Conservation (phyloP, 1,140 invertebrate genomes). For the Arion vulgaris region DNA sequence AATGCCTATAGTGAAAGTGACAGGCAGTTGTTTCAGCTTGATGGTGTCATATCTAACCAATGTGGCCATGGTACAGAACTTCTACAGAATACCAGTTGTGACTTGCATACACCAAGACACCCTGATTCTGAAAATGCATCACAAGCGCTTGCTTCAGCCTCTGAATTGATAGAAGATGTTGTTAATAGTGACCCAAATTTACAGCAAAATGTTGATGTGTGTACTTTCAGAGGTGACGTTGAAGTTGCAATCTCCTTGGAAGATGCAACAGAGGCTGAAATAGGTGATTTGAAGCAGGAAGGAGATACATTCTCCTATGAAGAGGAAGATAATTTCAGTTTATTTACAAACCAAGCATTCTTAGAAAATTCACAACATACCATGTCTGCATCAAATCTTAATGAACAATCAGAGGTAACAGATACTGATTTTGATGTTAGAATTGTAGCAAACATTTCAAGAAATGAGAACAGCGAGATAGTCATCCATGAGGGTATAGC, state of each 20-base stretch:
- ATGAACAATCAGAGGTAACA: background rate
- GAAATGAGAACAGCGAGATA: background rate
- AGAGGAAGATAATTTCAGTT: slow-evolving; percentile 18
- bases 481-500: background rate
- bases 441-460: background rate
- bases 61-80: background rate
- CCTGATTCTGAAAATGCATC: background rate
- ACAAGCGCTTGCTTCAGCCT: background rate
- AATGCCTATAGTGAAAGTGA: slow-evolving; percentile 27
- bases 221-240: slow-evolving; percentile 37
- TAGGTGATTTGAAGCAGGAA: slow-evolving; percentile 1
- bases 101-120: background rate
- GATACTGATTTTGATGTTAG: background rate
- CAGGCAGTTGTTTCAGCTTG: background rate
- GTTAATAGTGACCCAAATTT: background rate
- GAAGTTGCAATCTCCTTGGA: slow-evolving; percentile 19
- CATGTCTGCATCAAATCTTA: background rate
- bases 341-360: background rate
- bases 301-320: background rate
- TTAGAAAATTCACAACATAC: background rate
- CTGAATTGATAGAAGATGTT: background rate
- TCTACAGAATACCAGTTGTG: background rate
- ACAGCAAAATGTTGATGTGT: background rate
- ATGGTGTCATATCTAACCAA: background rate
- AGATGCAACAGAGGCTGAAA: slow-evolving; percentile 38